phyloP scores from a whole-genome alignment of 2,888 invertebrate genomes.

The Drosophila bunnanda region DNA sequence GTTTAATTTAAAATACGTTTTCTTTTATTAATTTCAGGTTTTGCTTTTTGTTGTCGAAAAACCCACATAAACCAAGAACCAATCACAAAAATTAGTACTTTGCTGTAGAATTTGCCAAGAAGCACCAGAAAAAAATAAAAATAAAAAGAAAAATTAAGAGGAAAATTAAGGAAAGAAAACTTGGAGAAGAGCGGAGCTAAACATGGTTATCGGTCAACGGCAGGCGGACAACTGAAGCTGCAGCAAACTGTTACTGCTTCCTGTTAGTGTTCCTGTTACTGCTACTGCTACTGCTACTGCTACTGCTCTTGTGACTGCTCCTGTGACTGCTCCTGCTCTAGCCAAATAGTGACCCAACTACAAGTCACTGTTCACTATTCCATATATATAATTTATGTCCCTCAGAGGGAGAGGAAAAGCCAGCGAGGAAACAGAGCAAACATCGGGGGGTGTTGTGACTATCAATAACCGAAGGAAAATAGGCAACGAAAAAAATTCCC shows the following conservation, averaged over 20 bases:
- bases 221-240: constrained; percentile 38
- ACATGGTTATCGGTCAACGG: constrained; percentile 43
- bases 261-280: not conserved
- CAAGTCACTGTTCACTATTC: constrained; percentile 19
- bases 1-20: constrained; percentile 25
- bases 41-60: not conserved
- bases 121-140: not conserved
- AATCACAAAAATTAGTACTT: constrained; percentile 42
- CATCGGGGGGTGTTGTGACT: constrained; percentile 10
- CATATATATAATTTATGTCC: constrained; percentile 28
- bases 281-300: not conserved
- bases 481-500: constrained; percentile 22
- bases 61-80: constrained; percentile 35
- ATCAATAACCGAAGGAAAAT: constrained; percentile 29
- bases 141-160: not conserved
- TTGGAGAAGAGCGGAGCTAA: not conserved
- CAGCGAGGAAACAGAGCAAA: not conserved
- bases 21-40: constrained; percentile 3
- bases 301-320: not conserved
- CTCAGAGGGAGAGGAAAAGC: not conserved
- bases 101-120: constrained; percentile 54
- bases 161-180: constrained; percentile 7
- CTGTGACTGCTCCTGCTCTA: not conserved
- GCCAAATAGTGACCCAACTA: constrained; percentile 17
- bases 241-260: constrained; percentile 7